Evolutionary conservation across 2,888 invertebrate species (phyloP), one percentile per base, ranked within the genome.

Genomic region (Trichopria drosophilae): DNA sequence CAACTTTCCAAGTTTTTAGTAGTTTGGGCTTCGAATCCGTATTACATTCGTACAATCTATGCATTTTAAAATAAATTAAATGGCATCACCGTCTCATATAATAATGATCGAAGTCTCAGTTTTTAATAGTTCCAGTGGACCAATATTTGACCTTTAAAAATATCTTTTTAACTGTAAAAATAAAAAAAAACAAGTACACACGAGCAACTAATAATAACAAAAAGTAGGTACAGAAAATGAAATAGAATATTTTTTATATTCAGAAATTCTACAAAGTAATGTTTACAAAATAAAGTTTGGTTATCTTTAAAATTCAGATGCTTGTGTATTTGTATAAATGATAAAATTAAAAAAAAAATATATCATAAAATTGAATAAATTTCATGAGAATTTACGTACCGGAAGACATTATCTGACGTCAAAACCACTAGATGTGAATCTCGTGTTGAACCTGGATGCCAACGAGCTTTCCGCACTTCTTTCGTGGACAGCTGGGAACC

Each of bases 321-420:
- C 13, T 40, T 23, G 26, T 22, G 4, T n/a, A 12, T n/a, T n/a
- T n/a, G n/a, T n/a, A n/a, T n/a, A n/a, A n/a, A n/a, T n/a, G n/a
- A n/a, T n/a, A n/a, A n/a, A 26, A 26, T 15, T 18, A 23, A 51
- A 32, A 29, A 43, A 15, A 24, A 44, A 35, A 13, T 20, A 28
- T n/a, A n/a, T n/a, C n/a, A n/a, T n/a, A n/a, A n/a, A n/a, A n/a
- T 7, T 4, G 20, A 26, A 34, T 13, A 26, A 35, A 0, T 9
- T 16, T 16, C 19, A 13, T 6, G n/a, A 15, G 31, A 39, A 2
- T 15, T 32, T 48, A 58, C 70, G 75, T 76, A 90, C 88, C 92
- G 86, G 67, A 95, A 82, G 23, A 84, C 83, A 69, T 94, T 94
- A 71, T 94, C 90, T 1, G 92, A 90, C 3, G 91, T 86, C 18